phyloP scores from a whole-genome alignment of 2,797 vertebrate species.

The Peromyscus eremicus region DNA sequence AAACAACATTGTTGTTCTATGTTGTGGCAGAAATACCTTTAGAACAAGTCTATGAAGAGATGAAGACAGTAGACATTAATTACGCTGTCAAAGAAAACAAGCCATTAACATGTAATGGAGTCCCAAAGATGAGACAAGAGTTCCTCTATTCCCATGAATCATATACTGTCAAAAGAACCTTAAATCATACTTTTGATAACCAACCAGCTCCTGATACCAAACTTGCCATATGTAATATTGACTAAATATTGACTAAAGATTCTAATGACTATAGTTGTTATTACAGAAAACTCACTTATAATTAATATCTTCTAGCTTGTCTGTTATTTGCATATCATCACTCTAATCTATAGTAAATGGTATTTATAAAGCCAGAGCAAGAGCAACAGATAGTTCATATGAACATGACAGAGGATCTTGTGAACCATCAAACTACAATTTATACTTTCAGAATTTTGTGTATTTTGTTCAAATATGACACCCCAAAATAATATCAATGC shows the following conservation, averaged over 20 bases:
- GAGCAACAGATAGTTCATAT: background rate
- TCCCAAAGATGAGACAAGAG: constrained; percentile 32
- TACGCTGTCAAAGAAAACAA: constrained; percentile 11
- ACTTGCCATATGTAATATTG: background rate
- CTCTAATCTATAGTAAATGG: constrained; percentile 30
- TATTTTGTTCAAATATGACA: constrained; percentile 9
- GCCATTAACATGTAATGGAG: background rate
- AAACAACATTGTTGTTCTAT: background rate
- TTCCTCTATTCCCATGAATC: constrained; percentile 16
- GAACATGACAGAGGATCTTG: background rate
- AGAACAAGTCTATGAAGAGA: background rate
- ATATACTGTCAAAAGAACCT: constrained; percentile 5
- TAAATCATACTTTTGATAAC: background rate
- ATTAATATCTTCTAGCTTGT: background rate
- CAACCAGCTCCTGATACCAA: background rate
- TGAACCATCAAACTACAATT: constrained; percentile 41
- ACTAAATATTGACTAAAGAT: background rate
- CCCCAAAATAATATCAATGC: background rate
- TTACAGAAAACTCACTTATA: background rate
- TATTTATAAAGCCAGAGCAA: constrained; percentile 26
- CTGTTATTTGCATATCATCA: constrained; percentile 7
- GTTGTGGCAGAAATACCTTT: constrained; percentile 17
- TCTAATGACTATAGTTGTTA: background rate
- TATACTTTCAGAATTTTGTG: constrained; percentile 17
- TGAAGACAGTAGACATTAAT: constrained; percentile 8